These are phyloP conservation scores for Myopa testacea DNA, from an alignment of 2,888 invertebrate species.

Conservation along the genomic window DNA sequence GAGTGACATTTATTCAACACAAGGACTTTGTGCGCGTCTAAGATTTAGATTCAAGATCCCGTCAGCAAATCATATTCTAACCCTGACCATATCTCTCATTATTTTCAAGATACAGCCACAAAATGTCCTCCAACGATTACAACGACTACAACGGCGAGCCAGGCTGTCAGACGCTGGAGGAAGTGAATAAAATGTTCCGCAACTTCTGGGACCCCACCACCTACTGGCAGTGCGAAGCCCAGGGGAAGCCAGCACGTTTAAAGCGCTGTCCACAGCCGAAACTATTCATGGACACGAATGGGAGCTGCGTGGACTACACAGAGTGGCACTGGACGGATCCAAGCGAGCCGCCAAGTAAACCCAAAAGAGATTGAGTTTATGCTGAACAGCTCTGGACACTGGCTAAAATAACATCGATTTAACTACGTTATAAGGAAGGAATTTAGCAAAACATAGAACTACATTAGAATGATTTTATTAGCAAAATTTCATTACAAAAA, in stretches of 20 bases:
- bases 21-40: neutral
- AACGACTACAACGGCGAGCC: slow-evolving; percentile 60
- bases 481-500: neutral
- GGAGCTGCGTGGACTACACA: slow-evolving; percentile 58
- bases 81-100: too few species aligned
- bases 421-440: neutral
- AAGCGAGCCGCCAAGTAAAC: slow-evolving; percentile 61
- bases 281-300: slow-evolving; percentile 57
- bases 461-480: neutral
- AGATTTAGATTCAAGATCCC: too few species aligned
- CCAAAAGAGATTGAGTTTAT: slow-evolving; percentile 44
- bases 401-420: too few species aligned
- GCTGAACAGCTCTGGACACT: neutral
- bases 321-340: slow-evolving; percentile 63
- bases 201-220: slow-evolving; percentile 64
- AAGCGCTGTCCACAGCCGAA: slow-evolving; percentile 57
- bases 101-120: neutral
- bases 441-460: neutral
- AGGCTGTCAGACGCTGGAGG: slow-evolving; percentile 59
- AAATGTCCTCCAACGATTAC: slow-evolving; percentile 40
- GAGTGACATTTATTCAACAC: slow-evolving; percentile 6
- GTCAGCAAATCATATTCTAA: too few species aligned
- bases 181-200: slow-evolving; percentile 61
- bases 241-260: slow-evolving; percentile 54
- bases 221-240: slow-evolving; percentile 61